Percentiles rank a stretch among this genome's conserved stretches.
Evolutionary conservation across 2,113 vertebrate species (phyloP).

Genomic region (Gymnogyps californianus): DNA sequence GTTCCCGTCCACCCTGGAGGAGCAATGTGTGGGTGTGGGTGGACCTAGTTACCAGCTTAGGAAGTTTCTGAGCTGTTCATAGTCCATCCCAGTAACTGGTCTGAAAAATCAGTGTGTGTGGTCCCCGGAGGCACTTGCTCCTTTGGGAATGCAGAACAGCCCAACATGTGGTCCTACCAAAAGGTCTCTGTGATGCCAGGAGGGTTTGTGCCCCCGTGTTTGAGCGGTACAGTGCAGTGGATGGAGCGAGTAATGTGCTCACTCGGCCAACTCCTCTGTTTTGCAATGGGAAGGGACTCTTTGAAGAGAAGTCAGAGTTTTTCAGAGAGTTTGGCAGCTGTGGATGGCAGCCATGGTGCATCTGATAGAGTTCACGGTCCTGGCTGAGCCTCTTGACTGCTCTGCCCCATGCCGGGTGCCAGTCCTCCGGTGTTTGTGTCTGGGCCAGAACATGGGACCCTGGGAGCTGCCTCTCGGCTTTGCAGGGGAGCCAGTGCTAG

Average conservation of each 20-base stretch:
- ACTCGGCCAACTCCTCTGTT: background rate
- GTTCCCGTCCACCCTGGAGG: background rate
- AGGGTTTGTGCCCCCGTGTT: background rate
- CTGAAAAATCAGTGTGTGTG: fast-evolving
- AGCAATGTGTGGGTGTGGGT: background rate
- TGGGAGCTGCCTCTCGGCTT: background rate
- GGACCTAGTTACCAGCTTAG: background rate
- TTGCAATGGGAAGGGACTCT: background rate
- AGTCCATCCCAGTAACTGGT: fast-evolving
- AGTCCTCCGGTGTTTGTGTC: fast-evolving
- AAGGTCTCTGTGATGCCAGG: background rate
- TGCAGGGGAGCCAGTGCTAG: background rate
- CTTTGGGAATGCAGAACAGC: background rate
- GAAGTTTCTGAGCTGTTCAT: background rate
- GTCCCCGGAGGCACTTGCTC: background rate
- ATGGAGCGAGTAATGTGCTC: background rate
- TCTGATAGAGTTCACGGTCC: background rate
- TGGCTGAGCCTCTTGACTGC: background rate
- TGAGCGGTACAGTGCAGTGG: fast-evolving
- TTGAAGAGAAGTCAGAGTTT: background rate
- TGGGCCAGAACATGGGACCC: fast-evolving
- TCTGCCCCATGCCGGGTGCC: background rate
- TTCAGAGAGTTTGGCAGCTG: background rate
- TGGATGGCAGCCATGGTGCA: background rate
- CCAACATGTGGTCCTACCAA: background rate